Evolutionary conservation across 2,797 vertebrate species (phyloP), one percentile per base, ranked within the genome.

Genomic region (Nyctalus aviator): DNA sequence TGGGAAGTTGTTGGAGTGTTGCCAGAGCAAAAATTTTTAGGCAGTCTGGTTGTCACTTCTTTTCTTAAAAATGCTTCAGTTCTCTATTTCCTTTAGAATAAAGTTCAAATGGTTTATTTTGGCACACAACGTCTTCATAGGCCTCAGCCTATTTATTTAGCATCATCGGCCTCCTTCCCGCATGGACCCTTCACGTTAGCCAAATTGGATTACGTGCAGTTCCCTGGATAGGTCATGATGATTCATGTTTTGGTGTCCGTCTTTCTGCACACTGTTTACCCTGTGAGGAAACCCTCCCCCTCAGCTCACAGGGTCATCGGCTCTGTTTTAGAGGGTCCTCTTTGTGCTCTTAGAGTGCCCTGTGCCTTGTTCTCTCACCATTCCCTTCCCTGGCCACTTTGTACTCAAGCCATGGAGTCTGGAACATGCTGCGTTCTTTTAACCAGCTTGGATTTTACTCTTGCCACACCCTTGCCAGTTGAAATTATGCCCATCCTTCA

Each of bases 91-190:
- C 71, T 96, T 92, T 93, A 75, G 78, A 77, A 86, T 93, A 68
- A 83, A 92, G 95, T 94, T 95, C 71, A 92, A 2, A 50, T 94
- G 91, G 78, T 92, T 93, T 76, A 44, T 72, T 83, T 75, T 72
- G 85, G 92, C 72, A 93, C 75, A 93, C 88, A 75, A 17, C 35
- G 88, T 83, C 83, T 95, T 96, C 95, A 64, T n/a, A 62, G 91
- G 64, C 72, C 77, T 88, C 69, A 81, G 93, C 88, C 77, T 92
- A 10, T 93, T 96, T 92, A 41, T 92, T 95, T 86, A 94, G 77
- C 91, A 59, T 95, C 79, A 20, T 89, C 94, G 89, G 94, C 77
- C 57, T 94, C 94, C 84, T 96, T 92, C 86, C 95, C 79, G 53
- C 88, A 78, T 57, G 57, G 90, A 77, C 83, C 85, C 73, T 90